Evolutionary conservation across 2,113 vertebrate species (phyloP), one percentile per base, ranked within the genome.

Genomic region (Lepisosteus oculatus): DNA sequence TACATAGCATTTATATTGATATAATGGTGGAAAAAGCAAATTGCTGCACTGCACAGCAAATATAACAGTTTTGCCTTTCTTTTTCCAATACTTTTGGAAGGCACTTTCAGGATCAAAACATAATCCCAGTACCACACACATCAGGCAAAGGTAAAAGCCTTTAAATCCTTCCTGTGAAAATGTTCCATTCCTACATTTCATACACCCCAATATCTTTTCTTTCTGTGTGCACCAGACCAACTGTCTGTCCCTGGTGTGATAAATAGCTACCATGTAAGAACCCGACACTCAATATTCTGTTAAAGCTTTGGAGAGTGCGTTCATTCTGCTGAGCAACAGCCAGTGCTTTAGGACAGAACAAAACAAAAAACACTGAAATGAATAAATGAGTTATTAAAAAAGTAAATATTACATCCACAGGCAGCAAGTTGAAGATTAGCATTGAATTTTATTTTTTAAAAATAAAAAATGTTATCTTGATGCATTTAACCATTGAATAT

Each of bases 391-490:
- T 63, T 45, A 69, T 74, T 51, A 68, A 68, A 63, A 29, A 56
- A 17, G 55, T 61, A 61, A 61, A 73, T 68, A 65, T 73, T 73
- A 67, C 41, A 67, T 29, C 2, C 29, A 29, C 29, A 29, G 29
- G 29, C 29, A 29, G 29, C 29, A 29, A 29, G 29, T 29, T 29
- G 29, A 29, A 29, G 29, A 29, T 29, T 29, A 29, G 29, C 29
- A 29, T 29, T 29, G 29, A 29, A 29, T 29, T 29, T 29, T 29
- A 29, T 29, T 29, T 29, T 29, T 29, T 29, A 2, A 2, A 29
- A 29, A 29, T 29, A 29, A 29, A 29, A 29, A 29, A 29, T 29
- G 1, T 29, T 29, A 29, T 29, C 29, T 29, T 29, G 29, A 29
- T 29, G 29, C 2, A 29, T 29, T 29, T 29, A 29, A 29, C 29